phyloP scores from a whole-genome alignment of 2,888 invertebrate genomes.

The Phymatocera aterrima region DNA sequence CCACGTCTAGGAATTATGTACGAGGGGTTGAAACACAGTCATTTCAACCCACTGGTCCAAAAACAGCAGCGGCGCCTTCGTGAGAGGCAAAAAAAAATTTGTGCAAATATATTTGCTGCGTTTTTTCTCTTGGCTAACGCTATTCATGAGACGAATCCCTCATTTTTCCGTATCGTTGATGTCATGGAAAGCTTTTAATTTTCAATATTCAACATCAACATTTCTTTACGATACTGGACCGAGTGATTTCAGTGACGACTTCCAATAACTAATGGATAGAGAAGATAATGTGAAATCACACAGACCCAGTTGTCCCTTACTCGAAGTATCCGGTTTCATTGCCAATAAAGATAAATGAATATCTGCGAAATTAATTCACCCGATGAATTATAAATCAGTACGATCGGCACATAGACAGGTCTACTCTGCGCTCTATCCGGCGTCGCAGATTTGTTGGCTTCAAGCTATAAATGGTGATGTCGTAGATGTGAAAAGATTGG shows the following conservation, averaged over 20 bases:
- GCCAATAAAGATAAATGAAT: not conserved
- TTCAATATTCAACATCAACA: not conserved
- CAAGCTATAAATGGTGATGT: slow-evolving; percentile 2
- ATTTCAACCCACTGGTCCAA: no score
- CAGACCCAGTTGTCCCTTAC: not conserved
- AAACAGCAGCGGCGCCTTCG: no score
- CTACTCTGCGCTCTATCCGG: not conserved
- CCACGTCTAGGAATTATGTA: no score
- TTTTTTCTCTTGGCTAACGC: no score
- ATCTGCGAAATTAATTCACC: not conserved
- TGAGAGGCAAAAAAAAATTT: no score
- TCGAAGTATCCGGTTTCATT: not conserved
- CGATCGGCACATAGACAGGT: not conserved
- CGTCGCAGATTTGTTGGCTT: not conserved
- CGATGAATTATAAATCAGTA: not conserved
- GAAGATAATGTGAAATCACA: slow-evolving; percentile 2
- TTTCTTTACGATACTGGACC: not conserved
- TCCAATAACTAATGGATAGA: not conserved
- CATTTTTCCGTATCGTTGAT: no score
- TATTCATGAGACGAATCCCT: no score
- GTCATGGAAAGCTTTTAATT: not conserved
- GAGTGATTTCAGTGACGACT: not conserved
- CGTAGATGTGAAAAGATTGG: not conserved
- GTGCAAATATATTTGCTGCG: no score
- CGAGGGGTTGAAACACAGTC: no score